Evolutionary conservation across 2,113 vertebrate genomes (phyloP).

Genomic region (Ramphastos sulfuratus): DNA sequence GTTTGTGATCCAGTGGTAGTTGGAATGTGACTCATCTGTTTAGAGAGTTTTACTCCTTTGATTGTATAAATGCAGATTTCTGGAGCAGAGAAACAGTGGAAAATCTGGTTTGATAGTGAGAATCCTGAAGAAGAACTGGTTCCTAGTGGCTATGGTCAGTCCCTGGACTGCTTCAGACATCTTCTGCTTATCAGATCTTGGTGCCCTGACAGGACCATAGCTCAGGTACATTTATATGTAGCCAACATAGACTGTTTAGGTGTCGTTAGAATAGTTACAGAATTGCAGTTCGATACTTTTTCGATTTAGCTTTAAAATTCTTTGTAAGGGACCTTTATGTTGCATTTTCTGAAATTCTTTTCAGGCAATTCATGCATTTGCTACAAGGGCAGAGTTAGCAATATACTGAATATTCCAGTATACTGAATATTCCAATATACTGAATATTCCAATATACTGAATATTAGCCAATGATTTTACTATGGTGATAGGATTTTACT

Average conservation of each 20-base stretch:
- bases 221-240: slow-evolving; percentile 84
- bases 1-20: background rate
- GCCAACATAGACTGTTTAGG: too few relatives aligned
- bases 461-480: background rate
- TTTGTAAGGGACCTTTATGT: background rate
- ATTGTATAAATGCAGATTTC: slow-evolving; percentile 79
- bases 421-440: too few relatives aligned
- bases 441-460: background rate
- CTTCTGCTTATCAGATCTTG: slow-evolving; percentile 94
- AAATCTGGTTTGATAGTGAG: slow-evolving; percentile 94
- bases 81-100: slow-evolving; percentile 92
- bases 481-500: background rate
- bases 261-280: background rate
- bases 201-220: slow-evolving; percentile 96
- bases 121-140: slow-evolving; percentile 89
- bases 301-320: background rate
- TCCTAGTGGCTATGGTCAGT: slow-evolving; percentile 88
- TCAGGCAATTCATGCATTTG: background rate
- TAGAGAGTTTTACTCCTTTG: background rate
- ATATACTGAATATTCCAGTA: too few relatives aligned
- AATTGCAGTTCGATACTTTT: background rate
- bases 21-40: background rate
- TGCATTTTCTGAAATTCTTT: background rate
- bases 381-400: background rate
- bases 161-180: slow-evolving; percentile 87